Evolutionary conservation across 1,140 invertebrate species (phyloP).

Genomic region (Aphis craccivora): DNA sequence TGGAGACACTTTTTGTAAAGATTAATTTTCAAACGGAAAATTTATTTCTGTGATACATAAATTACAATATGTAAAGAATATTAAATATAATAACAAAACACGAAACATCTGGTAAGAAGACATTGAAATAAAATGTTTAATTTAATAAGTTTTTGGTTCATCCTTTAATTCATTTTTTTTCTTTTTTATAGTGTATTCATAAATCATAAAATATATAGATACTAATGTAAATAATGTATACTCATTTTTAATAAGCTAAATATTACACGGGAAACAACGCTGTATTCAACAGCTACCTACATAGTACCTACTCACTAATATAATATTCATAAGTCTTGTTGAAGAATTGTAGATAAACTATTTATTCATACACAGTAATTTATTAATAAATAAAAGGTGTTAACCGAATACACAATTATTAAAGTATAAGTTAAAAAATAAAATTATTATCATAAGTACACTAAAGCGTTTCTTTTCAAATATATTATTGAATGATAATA

Average conservation of each 20-base stretch:
- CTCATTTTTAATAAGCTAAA: neutral
- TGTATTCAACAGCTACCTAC: neutral
- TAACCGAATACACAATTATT: neutral
- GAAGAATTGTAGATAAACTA: neutral
- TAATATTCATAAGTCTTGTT: neutral
- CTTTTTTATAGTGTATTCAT: too few relatives aligned
- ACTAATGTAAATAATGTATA: neutral
- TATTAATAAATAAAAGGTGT: neutral
- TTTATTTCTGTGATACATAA: neutral
- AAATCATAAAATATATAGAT: neutral
- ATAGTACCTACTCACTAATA: neutral
- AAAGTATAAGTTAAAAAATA: neutral
- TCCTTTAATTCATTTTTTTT: neutral
- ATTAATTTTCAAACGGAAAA: neutral
- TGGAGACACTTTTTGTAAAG: neutral
- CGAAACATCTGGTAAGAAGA: neutral
- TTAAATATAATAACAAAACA: neutral
- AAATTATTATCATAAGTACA: neutral
- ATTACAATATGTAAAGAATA: neutral
- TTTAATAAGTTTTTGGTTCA: neutral
- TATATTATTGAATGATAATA: too few relatives aligned
- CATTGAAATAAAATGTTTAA: neutral
- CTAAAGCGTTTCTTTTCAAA: too few relatives aligned
- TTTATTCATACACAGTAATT: neutral
- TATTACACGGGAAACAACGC: neutral